phyloP scores from a whole-genome alignment of 2,113 vertebrate genomes.

The Ascaphus truei region DNA sequence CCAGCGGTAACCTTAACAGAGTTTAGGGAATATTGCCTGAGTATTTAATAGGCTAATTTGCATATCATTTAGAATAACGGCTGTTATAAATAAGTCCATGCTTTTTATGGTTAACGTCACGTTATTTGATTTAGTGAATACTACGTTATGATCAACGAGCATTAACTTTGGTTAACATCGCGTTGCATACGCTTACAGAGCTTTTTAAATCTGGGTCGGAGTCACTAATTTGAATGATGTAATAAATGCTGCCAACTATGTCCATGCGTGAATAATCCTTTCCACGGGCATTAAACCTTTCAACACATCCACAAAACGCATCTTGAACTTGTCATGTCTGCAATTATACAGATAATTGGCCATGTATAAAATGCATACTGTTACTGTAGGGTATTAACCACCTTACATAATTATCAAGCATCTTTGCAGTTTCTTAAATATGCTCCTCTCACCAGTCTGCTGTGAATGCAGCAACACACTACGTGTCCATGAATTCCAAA shows the following conservation, averaged over 20 bases:
- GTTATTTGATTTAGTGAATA: too few relatives aligned
- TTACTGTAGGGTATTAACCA: constrained; percentile 3
- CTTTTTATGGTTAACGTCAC: too few relatives aligned
- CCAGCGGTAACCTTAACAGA: too few relatives aligned
- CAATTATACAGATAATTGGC: constrained; percentile 26
- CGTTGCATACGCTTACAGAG: too few relatives aligned
- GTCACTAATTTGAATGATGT: background rate
- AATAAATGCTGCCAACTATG: background rate
- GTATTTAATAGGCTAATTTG: too few relatives aligned
- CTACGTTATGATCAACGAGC: too few relatives aligned
- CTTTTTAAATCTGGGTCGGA: background rate
- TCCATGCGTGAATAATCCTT: background rate
- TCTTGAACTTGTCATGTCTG: constrained; percentile 19
- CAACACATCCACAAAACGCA: background rate
- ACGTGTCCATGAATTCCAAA: constrained; percentile 13
- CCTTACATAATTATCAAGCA: constrained; percentile 3
- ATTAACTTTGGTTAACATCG: too few relatives aligned
- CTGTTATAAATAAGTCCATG: too few relatives aligned
- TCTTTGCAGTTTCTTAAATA: background rate
- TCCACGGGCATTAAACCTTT: background rate
- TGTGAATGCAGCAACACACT: background rate
- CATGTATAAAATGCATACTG: background rate
- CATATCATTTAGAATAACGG: too few relatives aligned
- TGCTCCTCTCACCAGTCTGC: background rate
- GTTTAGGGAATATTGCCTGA: too few relatives aligned